Evolutionary conservation across 2,113 vertebrate species (phyloP).

Genomic region (Coturnix japonica): DNA sequence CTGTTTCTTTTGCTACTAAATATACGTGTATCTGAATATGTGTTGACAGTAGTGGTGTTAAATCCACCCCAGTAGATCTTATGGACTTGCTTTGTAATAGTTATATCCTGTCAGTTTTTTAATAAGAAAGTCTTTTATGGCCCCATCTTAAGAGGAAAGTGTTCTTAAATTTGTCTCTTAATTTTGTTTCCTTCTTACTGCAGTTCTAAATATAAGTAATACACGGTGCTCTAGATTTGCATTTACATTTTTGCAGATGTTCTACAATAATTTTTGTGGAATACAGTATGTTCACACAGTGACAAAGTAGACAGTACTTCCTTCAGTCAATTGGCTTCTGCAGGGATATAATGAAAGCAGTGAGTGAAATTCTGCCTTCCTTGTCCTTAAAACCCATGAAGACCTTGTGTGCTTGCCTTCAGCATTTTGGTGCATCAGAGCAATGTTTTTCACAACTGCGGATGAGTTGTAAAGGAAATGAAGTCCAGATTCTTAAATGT

Average conservation of each 20-base stretch:
- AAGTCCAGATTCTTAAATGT: neutral
- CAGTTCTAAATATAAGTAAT: conserved; percentile 11
- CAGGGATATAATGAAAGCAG: neutral
- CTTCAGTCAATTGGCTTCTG: neutral
- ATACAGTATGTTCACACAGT: neutral
- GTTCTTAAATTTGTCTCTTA: conserved; percentile 31
- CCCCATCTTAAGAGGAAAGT: neutral
- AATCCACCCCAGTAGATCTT: neutral
- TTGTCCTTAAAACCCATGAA: neutral
- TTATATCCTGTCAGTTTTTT: conserved; percentile 19
- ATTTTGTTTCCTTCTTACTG: neutral
- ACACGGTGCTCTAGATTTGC: neutral
- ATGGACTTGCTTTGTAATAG: neutral
- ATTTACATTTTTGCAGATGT: neutral
- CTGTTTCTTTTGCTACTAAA: neutral
- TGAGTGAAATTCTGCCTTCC: neutral
- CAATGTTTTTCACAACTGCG: neutral
- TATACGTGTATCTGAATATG: neutral
- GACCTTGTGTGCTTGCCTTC: neutral
- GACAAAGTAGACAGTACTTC: neutral
- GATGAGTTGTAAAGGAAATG: neutral
- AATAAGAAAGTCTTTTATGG: conserved; percentile 56
- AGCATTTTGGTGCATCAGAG: neutral
- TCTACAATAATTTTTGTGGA: neutral
- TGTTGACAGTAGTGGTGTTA: neutral